These are phyloP conservation scores for Xenus cinereus DNA, from an alignment of 2,113 vertebrate species.

Conservation along the genomic window DNA sequence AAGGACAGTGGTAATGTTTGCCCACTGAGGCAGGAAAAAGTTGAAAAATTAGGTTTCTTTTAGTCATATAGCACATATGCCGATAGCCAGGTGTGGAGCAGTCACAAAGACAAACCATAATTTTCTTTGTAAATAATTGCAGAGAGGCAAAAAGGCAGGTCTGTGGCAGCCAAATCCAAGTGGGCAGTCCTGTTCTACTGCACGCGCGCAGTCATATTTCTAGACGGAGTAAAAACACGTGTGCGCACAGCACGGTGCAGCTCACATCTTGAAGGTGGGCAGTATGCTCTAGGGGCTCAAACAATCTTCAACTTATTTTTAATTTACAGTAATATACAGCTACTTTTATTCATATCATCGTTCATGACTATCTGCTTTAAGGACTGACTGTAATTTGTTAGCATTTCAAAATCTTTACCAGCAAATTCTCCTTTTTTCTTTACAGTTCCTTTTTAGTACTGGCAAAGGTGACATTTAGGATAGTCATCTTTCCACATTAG, in stretches of 20 bases:
- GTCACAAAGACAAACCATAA: not conserved
- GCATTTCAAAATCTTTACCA: not conserved
- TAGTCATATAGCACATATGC: not conserved
- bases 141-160: not conserved
- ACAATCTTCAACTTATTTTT: not conserved
- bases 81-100: not conserved
- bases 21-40: not conserved
- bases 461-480: not conserved
- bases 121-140: not conserved
- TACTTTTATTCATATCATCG: not conserved
- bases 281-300: not conserved
- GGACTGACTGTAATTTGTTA: not conserved
- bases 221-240: not conserved
- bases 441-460: not conserved
- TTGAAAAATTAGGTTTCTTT: not conserved
- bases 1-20: not conserved
- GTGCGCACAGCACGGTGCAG: not conserved
- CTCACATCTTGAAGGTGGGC: not conserved
- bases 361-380: not conserved
- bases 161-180: not conserved
- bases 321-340: not conserved
- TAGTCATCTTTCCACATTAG: not conserved
- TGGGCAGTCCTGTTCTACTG: accelerated
- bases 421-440: not conserved
- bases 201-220: accelerated